phyloP scores from a whole-genome alignment of 2,113 vertebrate genomes.

The Dendrocopos noguchii region DNA sequence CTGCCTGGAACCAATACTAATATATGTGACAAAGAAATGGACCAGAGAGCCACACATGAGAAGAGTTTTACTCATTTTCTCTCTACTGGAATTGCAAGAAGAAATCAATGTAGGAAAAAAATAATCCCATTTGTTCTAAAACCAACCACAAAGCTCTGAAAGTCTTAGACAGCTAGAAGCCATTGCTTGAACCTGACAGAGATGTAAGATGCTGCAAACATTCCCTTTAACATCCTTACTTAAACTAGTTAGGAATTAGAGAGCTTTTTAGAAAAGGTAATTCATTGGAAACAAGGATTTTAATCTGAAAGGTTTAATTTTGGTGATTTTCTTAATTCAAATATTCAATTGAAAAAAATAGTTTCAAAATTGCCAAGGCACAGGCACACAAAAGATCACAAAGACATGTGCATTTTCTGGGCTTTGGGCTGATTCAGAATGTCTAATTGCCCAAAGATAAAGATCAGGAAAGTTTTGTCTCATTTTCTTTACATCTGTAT shows the following conservation, averaged over 20 bases:
- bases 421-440: not conserved
- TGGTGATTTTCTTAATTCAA: not conserved
- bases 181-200: not conserved
- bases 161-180: not conserved
- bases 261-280: not conserved
- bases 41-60: not conserved
- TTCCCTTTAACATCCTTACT: not conserved
- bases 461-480: not conserved
- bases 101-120: not conserved
- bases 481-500: not conserved
- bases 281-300: not conserved
- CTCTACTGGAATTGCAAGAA: not conserved
- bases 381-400: not conserved
- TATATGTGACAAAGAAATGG: not conserved
- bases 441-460: not conserved
- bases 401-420: rapidly evolving
- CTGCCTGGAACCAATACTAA: not conserved
- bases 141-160: not conserved
- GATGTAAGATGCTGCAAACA: not conserved
- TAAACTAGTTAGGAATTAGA: not conserved
- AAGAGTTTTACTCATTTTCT: not conserved
- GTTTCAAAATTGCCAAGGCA: not conserved
- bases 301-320: not conserved
- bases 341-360: not conserved
- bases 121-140: not conserved